Evolutionary conservation across 2,797 vertebrate genomes (phyloP).

Genomic region (Garrulus glandarius): DNA sequence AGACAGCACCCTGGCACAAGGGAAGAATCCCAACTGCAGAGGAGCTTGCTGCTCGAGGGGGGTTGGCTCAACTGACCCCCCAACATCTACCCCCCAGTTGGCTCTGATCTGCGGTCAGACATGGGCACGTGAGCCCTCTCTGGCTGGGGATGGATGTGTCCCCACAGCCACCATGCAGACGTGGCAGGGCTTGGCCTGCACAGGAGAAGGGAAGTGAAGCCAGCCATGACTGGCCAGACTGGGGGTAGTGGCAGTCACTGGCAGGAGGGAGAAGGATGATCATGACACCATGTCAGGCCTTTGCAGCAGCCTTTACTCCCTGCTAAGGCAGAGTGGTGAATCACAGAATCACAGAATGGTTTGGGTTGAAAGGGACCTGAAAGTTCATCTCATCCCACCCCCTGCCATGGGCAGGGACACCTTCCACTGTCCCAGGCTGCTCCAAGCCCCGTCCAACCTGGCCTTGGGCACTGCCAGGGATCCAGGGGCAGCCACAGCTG

Average conservation of each 20-base stretch:
- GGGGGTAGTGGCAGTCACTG: background rate
- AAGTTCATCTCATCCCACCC: background rate
- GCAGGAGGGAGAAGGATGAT: background rate
- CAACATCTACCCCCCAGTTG: rapidly evolving
- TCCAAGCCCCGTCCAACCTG: rapidly evolving
- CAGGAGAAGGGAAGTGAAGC: background rate
- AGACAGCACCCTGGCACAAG: background rate
- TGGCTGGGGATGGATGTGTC: background rate
- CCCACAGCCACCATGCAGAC: rapidly evolving
- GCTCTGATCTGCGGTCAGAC: background rate
- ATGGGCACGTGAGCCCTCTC: rapidly evolving
- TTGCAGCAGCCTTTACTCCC: background rate
- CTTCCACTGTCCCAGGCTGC: rapidly evolving
- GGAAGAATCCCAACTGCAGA: background rate
- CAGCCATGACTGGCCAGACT: background rate
- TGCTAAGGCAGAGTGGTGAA: background rate
- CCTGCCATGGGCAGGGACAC: background rate
- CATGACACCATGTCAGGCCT: rapidly evolving
- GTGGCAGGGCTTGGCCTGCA: background rate
- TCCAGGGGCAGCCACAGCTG: background rate
- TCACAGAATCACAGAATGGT: background rate
- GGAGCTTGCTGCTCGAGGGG: rapidly evolving
- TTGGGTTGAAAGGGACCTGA: background rate
- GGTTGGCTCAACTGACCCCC: background rate
- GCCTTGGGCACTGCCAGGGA: background rate